Base-by-base conservation (phyloP, 2,888 invertebrate genomes). In the Lithosia quadra region DNA sequence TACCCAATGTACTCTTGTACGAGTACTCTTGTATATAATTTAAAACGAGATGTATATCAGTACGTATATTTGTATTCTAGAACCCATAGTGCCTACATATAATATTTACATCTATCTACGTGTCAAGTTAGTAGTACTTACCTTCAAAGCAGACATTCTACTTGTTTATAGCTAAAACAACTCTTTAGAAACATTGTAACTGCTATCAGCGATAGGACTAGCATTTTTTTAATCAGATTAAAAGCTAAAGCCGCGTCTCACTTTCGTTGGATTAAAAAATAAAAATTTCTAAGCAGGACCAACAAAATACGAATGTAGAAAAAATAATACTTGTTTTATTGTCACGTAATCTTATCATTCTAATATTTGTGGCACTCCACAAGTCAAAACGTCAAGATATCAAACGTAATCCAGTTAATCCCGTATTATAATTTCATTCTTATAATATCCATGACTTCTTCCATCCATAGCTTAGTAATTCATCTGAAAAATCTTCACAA, bases 401-500 rank as follows among this genome's bases (percentile, higher is more conserved):
- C 28, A 34, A 28, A 21, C 43, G 21, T 15, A 24, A 39, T 24
- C 61, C 22, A 22, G 7, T 61, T n/a, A 34, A 63, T 34, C 5
- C 28, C 28, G 3, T 28, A 28, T 28, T 5, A 28, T 5, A 28
- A 28, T 4, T 28, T 28, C 5, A 28, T 28, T 28, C 28, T 28
- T 28, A 28, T 28, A 28, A 28, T 28, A 28, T 28, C 28, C 28
- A 28, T 28, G 28, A 28, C 28, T 28, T 28, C 5, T 28, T n/a
- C n/a, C n/a, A n/a, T n/a, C n/a, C n/a, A n/a, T n/a, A n/a, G 5
- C 28, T 36, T 83, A 80, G 84, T 79, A 80, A 84, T 78, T 84
- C 80, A 71, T 24, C 64, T 79, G 80, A 80, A 86, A 90, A 91
- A 92, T 91, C 90, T 83, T 84, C 85, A 86, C 79, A 85, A 87